Evolutionary conservation across 2,113 vertebrate species (phyloP).

Genomic region (Corydoras maculifer): DNA sequence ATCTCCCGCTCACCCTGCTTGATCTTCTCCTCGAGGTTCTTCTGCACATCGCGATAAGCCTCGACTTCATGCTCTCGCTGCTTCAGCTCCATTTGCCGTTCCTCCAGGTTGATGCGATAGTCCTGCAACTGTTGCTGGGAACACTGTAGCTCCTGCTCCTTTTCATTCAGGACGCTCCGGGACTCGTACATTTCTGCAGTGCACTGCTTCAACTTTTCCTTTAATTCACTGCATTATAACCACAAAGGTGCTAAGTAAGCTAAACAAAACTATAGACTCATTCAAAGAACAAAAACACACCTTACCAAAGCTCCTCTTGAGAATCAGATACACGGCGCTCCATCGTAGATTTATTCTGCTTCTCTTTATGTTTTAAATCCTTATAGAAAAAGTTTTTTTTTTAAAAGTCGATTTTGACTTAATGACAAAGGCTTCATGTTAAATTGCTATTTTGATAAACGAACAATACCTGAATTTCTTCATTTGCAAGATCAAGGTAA

Average conservation of each 20-base stretch:
- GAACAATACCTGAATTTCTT: conserved; percentile 65
- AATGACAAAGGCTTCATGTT: not conserved
- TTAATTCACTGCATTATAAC: conserved; percentile 58
- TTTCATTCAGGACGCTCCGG: conserved; percentile 61
- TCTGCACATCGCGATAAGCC: conserved; percentile 36
- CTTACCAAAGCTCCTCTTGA: conserved; percentile 74
- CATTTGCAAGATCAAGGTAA: conserved; percentile 68
- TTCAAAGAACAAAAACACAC: not conserved
- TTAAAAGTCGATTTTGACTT: not conserved
- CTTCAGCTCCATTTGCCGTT: conserved; percentile 49
- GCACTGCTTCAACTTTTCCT: conserved; percentile 65
- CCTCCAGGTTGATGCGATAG: conserved; percentile 42
- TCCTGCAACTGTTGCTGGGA: conserved; percentile 46
- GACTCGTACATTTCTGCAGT: conserved; percentile 57
- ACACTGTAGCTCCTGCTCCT: conserved; percentile 56
- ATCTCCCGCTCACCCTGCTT: conserved; percentile 63
- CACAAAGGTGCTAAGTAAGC: not conserved
- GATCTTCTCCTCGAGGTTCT: conserved; percentile 61
- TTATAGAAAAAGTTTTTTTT: conserved; percentile 4
- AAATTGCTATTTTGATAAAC: too few species aligned
- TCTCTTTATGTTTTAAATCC: conserved; percentile 59
- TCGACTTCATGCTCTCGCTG: conserved; percentile 44
- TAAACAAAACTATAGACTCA: not conserved
- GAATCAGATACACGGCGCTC: conserved; percentile 62
- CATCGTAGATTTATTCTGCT: conserved; percentile 60